Conservation (phyloP, 2,888 invertebrate species). For the Archips crataeganus region DNA sequence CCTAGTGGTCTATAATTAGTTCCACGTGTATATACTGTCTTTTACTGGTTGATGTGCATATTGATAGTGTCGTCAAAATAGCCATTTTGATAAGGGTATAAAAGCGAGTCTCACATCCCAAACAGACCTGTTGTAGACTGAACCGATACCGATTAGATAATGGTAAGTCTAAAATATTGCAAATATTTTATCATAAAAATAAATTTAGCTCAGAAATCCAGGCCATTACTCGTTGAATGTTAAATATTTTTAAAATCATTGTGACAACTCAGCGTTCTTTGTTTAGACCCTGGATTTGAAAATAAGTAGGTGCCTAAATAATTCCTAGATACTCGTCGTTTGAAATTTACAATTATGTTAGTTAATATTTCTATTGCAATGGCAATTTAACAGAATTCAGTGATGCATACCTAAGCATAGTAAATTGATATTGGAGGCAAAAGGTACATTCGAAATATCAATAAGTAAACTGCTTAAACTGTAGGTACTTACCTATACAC, state of each 20-base stretch:
- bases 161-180: conserved; percentile 33
- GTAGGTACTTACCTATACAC: no score
- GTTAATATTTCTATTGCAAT: no score
- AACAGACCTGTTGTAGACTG: conserved; percentile 17
- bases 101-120: conserved; percentile 19
- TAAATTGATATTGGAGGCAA: no score
- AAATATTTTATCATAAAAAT: not conserved
- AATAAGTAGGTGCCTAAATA: not conserved
- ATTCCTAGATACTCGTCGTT: no score
- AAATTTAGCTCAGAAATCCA: not conserved
- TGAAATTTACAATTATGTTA: not conserved
- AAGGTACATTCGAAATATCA: no score
- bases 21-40: conserved; percentile 34
- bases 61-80: conserved; percentile 39
- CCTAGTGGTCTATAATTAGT: conserved; percentile 29
- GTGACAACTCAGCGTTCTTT: not conserved
- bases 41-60: conserved; percentile 11
- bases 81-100: conserved; percentile 38
- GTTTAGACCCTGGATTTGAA: not conserved
- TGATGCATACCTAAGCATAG: no score
- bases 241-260: not conserved
- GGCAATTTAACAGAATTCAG: no score
- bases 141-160: conserved; percentile 17
- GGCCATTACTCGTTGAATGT: not conserved
- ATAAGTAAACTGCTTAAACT: no score